phyloP scores from a whole-genome alignment of 1,140 invertebrate genomes.

The Sycophila sp. region DNA sequence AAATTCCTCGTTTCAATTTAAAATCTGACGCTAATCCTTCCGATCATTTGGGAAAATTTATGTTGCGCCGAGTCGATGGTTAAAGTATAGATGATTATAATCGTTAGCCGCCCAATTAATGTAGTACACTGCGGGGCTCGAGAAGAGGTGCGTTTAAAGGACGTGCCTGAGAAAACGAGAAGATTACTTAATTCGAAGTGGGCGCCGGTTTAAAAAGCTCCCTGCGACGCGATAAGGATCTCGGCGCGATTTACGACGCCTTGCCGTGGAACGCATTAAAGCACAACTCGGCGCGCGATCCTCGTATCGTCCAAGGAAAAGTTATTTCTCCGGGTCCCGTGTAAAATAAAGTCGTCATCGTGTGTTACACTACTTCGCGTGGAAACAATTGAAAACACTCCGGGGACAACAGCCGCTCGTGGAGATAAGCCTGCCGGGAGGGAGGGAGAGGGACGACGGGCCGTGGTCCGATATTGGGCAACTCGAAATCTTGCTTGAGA shows the following conservation, averaged over 20 bases:
- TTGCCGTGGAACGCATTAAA: slow-evolving; percentile 16
- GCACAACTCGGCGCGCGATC: neutral
- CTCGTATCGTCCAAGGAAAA: neutral
- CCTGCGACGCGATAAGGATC: slow-evolving; percentile 18
- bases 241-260: slow-evolving; percentile 19
- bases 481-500: slow-evolving; percentile 9
- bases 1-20: too few species aligned
- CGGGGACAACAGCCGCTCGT: slow-evolving; percentile 3
- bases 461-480: neutral
- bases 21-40: too few species aligned
- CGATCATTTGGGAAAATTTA: too few species aligned
- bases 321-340: neutral
- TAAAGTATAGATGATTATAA: too few species aligned
- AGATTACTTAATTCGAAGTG: slow-evolving; percentile 9
- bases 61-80: too few species aligned
- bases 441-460: neutral
- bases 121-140: too few species aligned
- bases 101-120: too few species aligned
- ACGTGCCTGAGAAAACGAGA: too few species aligned
- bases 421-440: neutral
- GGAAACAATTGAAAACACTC: slow-evolving; percentile 19
- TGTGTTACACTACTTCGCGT: slow-evolving; percentile 9
- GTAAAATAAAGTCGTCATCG: slow-evolving; percentile 21
- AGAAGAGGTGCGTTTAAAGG: too few species aligned
- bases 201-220: neutral